phyloP scores from a whole-genome alignment of 1,140 invertebrate species.

The Atta colombica region DNA sequence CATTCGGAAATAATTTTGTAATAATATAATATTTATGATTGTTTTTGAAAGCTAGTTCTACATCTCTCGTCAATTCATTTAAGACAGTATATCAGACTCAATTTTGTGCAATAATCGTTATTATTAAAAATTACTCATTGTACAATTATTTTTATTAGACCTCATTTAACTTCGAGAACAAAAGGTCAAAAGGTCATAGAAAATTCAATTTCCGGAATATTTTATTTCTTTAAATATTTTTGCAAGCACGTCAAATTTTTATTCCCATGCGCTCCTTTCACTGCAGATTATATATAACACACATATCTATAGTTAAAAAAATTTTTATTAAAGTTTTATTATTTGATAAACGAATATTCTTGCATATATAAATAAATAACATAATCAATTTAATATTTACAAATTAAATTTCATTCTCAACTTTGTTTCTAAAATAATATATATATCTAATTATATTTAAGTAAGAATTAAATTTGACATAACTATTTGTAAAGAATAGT shows the following conservation, averaged over 20 bases:
- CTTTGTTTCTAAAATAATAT: not conserved
- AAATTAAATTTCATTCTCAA: not conserved
- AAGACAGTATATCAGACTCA: not conserved
- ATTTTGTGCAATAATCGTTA: not conserved
- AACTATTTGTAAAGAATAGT: not conserved
- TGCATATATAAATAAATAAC: not conserved
- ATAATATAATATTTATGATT: not conserved
- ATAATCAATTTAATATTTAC: not conserved
- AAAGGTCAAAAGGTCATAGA: constrained; percentile 1
- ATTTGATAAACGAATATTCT: not conserved
- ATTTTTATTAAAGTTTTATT: constrained; percentile 3
- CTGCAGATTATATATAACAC: not conserved
- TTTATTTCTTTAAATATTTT: constrained; percentile 33
- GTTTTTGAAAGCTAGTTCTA: not conserved
- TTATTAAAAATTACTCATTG: constrained; percentile 18
- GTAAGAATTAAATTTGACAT: not conserved
- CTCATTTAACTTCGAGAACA: not conserved
- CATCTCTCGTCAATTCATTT: not conserved
- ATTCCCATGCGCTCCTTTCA: not conserved
- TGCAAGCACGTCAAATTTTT: not conserved
- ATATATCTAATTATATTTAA: no score
- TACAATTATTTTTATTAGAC: not conserved
- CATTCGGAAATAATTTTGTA: not conserved
- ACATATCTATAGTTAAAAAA: not conserved
- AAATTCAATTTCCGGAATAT: not conserved